Evolutionary conservation across 2,888 invertebrate genomes (phyloP).

Genomic region (Andrena haemorrhoa): DNA sequence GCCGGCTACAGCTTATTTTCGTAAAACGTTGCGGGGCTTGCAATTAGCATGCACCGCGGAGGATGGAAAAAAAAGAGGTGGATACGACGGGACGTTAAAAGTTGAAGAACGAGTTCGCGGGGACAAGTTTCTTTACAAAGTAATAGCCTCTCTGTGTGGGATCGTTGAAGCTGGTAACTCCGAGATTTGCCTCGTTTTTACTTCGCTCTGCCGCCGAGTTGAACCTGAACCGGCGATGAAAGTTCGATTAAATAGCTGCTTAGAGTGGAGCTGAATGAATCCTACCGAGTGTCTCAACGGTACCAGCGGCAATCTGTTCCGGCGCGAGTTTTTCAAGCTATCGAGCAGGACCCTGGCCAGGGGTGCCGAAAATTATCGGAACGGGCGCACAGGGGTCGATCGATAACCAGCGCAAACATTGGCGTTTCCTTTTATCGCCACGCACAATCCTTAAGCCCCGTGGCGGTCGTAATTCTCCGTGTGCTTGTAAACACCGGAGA

Average conservation of each 20-base stretch:
- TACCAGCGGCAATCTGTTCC: no score
- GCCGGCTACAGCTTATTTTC: slow-evolving; percentile 36
- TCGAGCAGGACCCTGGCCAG: no score
- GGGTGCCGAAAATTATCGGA: neutral
- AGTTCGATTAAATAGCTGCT: neutral
- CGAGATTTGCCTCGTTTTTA: neutral
- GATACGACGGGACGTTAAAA: slow-evolving; percentile 16
- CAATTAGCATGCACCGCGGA: slow-evolving; percentile 10
- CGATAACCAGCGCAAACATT: slow-evolving; percentile 66
- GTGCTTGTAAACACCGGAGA: slow-evolving; percentile 32
- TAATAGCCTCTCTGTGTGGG: neutral
- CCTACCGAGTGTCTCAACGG: neutral
- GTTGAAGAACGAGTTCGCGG: slow-evolving; percentile 35
- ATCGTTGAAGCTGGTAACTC: neutral
- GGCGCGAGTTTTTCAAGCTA: no score
- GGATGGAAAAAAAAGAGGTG: neutral
- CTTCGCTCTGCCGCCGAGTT: slow-evolving; percentile 4
- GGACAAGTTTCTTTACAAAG: slow-evolving; percentile 14
- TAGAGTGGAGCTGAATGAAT: neutral
- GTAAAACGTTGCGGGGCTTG: slow-evolving; percentile 22
- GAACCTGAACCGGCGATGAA: slow-evolving; percentile 3
- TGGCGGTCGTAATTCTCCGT: slow-evolving; percentile 45
- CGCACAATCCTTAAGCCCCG: slow-evolving; percentile 33
- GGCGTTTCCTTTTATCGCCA: slow-evolving; percentile 50
- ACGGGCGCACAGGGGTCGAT: slow-evolving; percentile 52